Base-by-base conservation (phyloP, 2,797 vertebrate species). In the Cygnus olor region DNA sequence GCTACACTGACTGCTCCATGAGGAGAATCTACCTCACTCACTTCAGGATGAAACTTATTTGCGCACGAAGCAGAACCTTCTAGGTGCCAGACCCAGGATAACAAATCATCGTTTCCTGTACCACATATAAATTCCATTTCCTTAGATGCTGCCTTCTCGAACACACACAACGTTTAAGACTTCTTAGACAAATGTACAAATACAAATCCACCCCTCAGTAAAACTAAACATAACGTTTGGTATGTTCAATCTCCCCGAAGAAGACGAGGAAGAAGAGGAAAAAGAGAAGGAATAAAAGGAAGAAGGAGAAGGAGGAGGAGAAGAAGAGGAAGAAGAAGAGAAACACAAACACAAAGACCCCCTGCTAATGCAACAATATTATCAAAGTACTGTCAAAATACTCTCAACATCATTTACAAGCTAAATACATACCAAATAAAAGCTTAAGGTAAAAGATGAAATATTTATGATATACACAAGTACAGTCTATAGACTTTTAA, bases 71-170 rank as follows among this genome's bases (percentile, higher is more conserved):
- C 34, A 44, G 25, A 70, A 19, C n/a, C 57, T 53, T 30, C 63
- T 7, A 54, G 25, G 36, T 36, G 56, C n/a, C 85, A 76, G 74
- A 63, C 51, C 27, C 40, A 24, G 32, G 44, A n/a, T 18, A 51
- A 69, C 7, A 80, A 28, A 54, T 21, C 2, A 1, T 18, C 1
- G 1, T 7, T 18, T 44, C 57, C 34, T 42, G n/a, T 4, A 28
- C 38, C 18, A 47, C 21, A 57, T 6, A 53, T 5, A 65, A 89
- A 69, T 30, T 5, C 4, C 3, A 40, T 42, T 70, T 54, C 34
- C 18, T 19, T 70, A 22, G 38, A 77, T 11, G 9, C 8, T 88
- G 21, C 25, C 10, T 58, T 84, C 14, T 36, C 34, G 51, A 79
- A 76, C 2, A 10, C 27, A 72, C 6, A 40, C 6, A 36, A 34